Base-by-base conservation (phyloP, 1,140 invertebrate genomes). In the Teleopsis dalmanni region DNA sequence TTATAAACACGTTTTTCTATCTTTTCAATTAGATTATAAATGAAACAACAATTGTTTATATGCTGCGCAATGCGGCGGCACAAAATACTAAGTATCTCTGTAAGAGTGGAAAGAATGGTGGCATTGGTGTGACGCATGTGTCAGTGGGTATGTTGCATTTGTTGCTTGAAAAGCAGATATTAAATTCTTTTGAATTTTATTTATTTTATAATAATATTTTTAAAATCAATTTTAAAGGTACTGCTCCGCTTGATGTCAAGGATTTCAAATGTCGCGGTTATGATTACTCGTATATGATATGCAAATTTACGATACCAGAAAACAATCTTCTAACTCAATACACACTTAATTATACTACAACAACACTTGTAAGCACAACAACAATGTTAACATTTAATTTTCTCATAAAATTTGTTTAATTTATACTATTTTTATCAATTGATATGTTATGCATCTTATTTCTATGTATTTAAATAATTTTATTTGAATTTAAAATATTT, bases 1-100 rank as follows among this genome's bases (percentile, higher is more conserved):
- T n/a, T 10, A 10, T 6, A 36, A 10, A 36, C 8, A 36, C 6
- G 6, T 18, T n/a, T 10, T 7, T 18, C 7, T 16, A 36, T 36
- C 14, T 6, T 46, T 35, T n/a, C 10, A 13, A 18, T 22, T 14
- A 46, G 44, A 35, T 46, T 21, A 35, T 46, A 6, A 36, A 46
- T n/a, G 29, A 5, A 16, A 34, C 44, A 25, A 46, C 44, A 5
- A 46, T 46, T 35, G 44, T 35, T 34, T 46, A 46, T 14, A 46
- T 21, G n/a, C 19, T 46, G 4, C 31, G 21, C 19, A 46, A 46
- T 36, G 44, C 44, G 3, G 22, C 6, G 11, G 44, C 33, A 18
- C 44, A 46, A 10, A 19, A 35, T 14, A 34, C 29, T 10, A 46
- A 1, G 11, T 46, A 46, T 29, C 33, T 29, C 6, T 46, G 44